Evolutionary conservation across 2,888 invertebrate species (phyloP).

Genomic region (Ichneumoninae sp.): DNA sequence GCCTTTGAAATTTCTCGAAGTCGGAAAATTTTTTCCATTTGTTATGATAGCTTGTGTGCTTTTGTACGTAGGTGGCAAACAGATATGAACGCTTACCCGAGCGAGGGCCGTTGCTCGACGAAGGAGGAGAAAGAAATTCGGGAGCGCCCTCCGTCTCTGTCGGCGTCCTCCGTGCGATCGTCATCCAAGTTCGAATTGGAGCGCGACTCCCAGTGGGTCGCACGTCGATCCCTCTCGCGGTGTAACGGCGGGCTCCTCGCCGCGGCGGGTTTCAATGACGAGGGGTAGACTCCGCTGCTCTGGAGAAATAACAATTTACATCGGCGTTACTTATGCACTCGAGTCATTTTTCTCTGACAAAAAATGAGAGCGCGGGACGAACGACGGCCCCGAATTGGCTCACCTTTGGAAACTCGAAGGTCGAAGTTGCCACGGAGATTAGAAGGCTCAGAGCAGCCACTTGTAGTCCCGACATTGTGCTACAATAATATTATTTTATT

Average conservation of each 20-base stretch:
- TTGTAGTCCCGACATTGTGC: slow-evolving; percentile 37
- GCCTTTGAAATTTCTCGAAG: neutral
- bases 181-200: slow-evolving; percentile 60
- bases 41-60: neutral
- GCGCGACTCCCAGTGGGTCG: slow-evolving; percentile 61
- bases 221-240: slow-evolving; percentile 52
- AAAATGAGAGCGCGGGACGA: neutral
- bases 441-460: slow-evolving; percentile 31
- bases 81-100: slow-evolving; percentile 36
- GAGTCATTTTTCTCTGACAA: slow-evolving; percentile 36
- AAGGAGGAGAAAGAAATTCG: slow-evolving; percentile 40
- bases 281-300: slow-evolving; percentile 35
- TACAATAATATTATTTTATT: neutral
- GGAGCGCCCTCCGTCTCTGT: slow-evolving; percentile 37
- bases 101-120: slow-evolving; percentile 37
- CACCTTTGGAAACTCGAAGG: slow-evolving; percentile 42
- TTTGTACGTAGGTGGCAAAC: neutral
- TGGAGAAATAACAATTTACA: slow-evolving; percentile 35
- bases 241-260: slow-evolving; percentile 1
- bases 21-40: neutral
- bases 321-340: slow-evolving; percentile 26
- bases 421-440: slow-evolving; percentile 6
- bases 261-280: slow-evolving; percentile 10
- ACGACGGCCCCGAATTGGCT: neutral
- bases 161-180: slow-evolving; percentile 22